A percentile compares a stretch with the other conserved stretches of the same genome.
Conservation (phyloP, 1,140 invertebrate species). For the Drosophila sturtevanti region DNA sequence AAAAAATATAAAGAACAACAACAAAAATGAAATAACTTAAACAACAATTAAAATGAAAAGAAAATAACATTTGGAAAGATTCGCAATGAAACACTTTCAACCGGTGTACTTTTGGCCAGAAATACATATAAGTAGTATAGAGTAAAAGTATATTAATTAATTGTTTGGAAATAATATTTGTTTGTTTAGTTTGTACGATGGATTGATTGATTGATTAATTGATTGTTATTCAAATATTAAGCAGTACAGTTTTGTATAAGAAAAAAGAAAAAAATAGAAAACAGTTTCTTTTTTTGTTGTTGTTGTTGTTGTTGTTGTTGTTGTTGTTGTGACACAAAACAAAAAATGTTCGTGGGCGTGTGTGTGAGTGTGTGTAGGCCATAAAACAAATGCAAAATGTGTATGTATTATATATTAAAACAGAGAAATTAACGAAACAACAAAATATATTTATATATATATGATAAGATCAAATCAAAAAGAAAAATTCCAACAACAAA, state of each 20-base stretch:
- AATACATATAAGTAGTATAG: neutral
- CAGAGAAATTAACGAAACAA: slow-evolving; percentile 13
- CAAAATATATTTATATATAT: slow-evolving; percentile 13
- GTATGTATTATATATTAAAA: slow-evolving; percentile 17
- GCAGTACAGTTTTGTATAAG: slow-evolving; percentile 40
- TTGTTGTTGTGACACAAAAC: slow-evolving; percentile 22
- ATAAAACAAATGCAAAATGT: slow-evolving; percentile 53
- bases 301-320: too few species aligned
- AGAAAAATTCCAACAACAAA: slow-evolving; percentile 58
- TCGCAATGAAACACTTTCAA: slow-evolving; percentile 53
- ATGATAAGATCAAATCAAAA: neutral
- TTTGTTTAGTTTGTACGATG: neutral
- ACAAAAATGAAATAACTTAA: slow-evolving; percentile 14
- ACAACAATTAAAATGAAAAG: slow-evolving; percentile 10
- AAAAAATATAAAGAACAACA: slow-evolving; percentile 19
- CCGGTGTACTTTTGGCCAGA: slow-evolving; percentile 39
- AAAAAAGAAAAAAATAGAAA: too few species aligned
- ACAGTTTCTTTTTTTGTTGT: neutral
- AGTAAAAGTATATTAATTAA: neutral
- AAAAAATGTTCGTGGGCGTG: slow-evolving; percentile 23
- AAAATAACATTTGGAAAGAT: slow-evolving; percentile 26
- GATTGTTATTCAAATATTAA: slow-evolving; percentile 30
- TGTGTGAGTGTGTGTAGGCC: slow-evolving; percentile 25
- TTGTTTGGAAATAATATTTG: neutral
- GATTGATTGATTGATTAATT: neutral